Base-by-base conservation (phyloP, 2,797 vertebrate genomes). In the Urosaurus nigricauda region DNA sequence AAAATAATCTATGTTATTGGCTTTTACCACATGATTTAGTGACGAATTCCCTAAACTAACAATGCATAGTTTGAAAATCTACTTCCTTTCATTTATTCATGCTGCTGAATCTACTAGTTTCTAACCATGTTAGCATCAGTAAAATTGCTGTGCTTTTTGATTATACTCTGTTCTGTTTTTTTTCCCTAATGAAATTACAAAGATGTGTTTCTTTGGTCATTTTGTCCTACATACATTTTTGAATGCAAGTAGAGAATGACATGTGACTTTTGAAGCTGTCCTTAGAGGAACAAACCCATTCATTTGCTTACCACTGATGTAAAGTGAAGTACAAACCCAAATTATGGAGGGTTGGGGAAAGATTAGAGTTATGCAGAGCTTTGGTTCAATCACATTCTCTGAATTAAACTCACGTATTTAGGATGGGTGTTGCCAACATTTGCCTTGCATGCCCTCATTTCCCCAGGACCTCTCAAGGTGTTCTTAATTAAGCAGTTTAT, bases 401-500 rank as follows among this genome's bases (percentile, higher is more conserved):
- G 47, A 13, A 75, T 88, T 51, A 70, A 71, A 40, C 14, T 29
- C 24, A 35, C 32, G 26, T 47, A 78, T 86, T 56, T 83, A 78
- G 79, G 37, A 16, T 35, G 56, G 35, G 47, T 2, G 29, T 68
- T 60, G 85, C 32, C 35, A 35, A 19, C 43, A 43, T 70, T 84
- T 47, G 56, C 86, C 58, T 84, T 21, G 16, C 2, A 11, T 58
- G 79, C 65, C 79, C 47, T 56, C 58, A 13, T 19, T 65, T 68
- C n/a, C n/a, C 60, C 56, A 73, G 85, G 51, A 11, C 65, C 24
- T 37, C 47, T 86, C 43, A 83, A 88, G 79, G 80, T 58, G 53
- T 19, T 63, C 70, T 73, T 84, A 89, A 89, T 85, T 82, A 91
- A 89, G 26, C 63, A 73, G 78, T 73, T 65, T 63, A 84, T 56